Evolutionary conservation across 2,888 invertebrate genomes (phyloP), one percentile per base, ranked within the genome.

Genomic region (Callinectes sapidus): DNA sequence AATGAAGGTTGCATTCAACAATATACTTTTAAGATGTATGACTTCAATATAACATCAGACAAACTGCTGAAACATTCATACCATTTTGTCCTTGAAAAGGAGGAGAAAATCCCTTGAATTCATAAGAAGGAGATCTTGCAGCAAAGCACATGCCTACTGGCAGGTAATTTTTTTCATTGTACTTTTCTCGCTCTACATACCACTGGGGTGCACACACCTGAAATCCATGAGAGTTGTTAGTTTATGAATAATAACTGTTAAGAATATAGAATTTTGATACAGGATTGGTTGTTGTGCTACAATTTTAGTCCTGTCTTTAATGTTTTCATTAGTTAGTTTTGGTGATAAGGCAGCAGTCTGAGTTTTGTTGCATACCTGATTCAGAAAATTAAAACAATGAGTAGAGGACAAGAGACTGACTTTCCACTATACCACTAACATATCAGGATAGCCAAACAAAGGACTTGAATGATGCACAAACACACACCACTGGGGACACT

Each of bases 151-250:
- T 90, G 23, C 92, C 92, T 2, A 66, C 48, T 6, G 92, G 92
- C 18, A 90, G 85, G 77, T 92, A 86, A 28, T 61, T 54, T 14
- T 1, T n/a, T 28, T 28, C 35, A 18, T 18, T 55, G 23, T n/a
- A 85, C 23, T 23, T 61, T n/a, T 28, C 32, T n/a, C 85, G 42
- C 42, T 35, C 35, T 6, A 28, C 54, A 42, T 90, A 90, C 92
- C 90, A 90, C 2, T 85, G 89, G 23, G 90, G 92, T 13, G 89
- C 92, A 81, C 92, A 92, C 55, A 92, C 92, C 92, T 92, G 87
- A 3, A 54, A 81, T n/a, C 1, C 23, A 48, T 28, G 13, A 77
- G 16, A 39, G 32, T 16, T 23, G 32, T 35, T 61, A 23, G 28
- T n/a, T 32, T 28, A 23, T 54, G 32, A 61, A 28, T n/a, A 66